Conservation (phyloP, 2,797 vertebrate species). For the Cottoperca gobio region DNA sequence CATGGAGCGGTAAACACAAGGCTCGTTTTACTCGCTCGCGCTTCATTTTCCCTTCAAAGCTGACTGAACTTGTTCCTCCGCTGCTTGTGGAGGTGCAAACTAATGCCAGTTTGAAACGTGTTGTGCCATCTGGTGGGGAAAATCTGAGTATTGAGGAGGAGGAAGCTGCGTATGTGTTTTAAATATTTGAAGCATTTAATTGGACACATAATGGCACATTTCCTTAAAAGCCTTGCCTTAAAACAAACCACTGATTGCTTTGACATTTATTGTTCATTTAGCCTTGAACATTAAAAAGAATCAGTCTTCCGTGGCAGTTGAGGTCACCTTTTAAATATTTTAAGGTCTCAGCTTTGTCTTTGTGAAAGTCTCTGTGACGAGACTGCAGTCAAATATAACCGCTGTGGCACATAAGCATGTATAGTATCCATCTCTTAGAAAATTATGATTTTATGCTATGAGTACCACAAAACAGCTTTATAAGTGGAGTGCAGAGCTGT, state of each 20-base stretch:
- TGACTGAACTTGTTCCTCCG: conserved; percentile 50
- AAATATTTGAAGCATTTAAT: not conserved
- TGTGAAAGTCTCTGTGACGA: not conserved
- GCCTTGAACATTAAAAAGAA: conserved; percentile 15
- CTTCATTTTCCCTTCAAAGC: conserved; percentile 54
- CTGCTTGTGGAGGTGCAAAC: too few species aligned
- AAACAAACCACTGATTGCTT: conserved; percentile 8
- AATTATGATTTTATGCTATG: not conserved
- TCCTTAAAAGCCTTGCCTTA: not conserved
- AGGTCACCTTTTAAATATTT: conserved; percentile 10
- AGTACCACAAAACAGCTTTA: not conserved
- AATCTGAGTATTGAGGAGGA: not conserved
- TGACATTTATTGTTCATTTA: conserved; percentile 22
- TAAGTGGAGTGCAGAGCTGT: not conserved
- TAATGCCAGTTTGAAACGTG: conserved; percentile 37
- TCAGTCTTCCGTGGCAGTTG: not conserved
- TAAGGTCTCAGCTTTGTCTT: not conserved
- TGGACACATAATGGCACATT: not conserved
- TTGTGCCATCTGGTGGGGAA: conserved; percentile 36
- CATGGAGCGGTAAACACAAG: conserved; percentile 68
- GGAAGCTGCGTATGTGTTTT: not conserved
- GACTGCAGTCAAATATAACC: not conserved
- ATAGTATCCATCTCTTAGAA: not conserved
- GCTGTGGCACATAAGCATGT: not conserved
- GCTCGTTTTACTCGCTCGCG: conserved; percentile 65